Base-by-base conservation (phyloP, 2,888 invertebrate species). In the Biston stratarius region DNA sequence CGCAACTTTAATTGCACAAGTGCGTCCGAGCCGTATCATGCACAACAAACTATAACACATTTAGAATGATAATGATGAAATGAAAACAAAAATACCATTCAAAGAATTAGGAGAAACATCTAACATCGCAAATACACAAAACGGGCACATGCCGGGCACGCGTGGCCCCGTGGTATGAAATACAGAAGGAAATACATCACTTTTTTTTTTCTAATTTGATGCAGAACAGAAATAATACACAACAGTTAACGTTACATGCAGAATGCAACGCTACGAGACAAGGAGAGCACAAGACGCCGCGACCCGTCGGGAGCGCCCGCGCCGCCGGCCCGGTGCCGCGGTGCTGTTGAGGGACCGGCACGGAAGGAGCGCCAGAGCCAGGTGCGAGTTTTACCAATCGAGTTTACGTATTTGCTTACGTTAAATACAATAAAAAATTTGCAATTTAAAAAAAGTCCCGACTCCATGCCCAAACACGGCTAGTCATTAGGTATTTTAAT, bases 21-120 rank as follows among this genome's bases (percentile, higher is more conserved):
- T 57, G 64, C 55, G 60, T 48, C 55, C 60, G 33, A 33, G n/a
- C 24, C 42, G 48, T 11, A 34, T 60, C 65, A 65, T 65, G 65
- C 65, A 60, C 49, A 24, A 48, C 15, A 40, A 24, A 24, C 15
- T 45, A 52, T 10, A 15, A 45, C 14, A 53, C 59, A 47, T 48
- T 47, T 36, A 6, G 42, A 55, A 65, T 40, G n/a, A 12, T 42
- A n/a, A 24, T 52, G 8, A 59, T 65, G 55, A 56, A 44, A 59
- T 65, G 55, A 56, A 44, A 61, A 61, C 49, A 33, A 47, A 34
- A 33, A 59, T 52, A 48, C 34, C 48, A 61, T 45, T 34, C n/a
- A 60, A 49, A 42, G 0, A 14, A 34, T 34, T 14, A 40, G 10
- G 34, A 34, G 12, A 45, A 7, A 49, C 12, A n/a, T 47, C 12